A percentile compares a stretch with the other conserved stretches of the same genome.
phyloP scores from a whole-genome alignment of 2,113 vertebrate genomes.

The Sceloporus undulatus region DNA sequence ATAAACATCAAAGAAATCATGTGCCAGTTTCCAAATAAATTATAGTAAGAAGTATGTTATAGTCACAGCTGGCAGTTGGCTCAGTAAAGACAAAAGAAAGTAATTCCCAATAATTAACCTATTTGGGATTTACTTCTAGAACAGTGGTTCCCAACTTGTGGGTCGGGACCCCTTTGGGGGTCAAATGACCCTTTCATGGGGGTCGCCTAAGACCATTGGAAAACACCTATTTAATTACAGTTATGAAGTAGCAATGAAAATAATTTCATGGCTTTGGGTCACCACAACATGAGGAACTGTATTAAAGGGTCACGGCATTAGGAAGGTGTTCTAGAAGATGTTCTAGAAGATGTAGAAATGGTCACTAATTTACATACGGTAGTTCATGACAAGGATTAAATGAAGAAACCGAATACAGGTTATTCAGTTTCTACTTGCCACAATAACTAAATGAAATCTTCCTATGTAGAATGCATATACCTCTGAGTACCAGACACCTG shows the following conservation, averaged over 20 bases:
- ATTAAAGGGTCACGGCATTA: no score
- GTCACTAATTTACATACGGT: background rate
- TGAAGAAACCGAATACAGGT: background rate
- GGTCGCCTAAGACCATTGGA: no score
- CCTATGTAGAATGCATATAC: background rate
- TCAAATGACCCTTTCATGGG: no score
- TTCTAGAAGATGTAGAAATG: no score
- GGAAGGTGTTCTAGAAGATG: no score
- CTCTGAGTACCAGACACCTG: background rate
- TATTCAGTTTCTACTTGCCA: background rate
- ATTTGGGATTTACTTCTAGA: background rate
- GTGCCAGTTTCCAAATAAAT: background rate
- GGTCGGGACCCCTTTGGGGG: no score
- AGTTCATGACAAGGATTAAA: background rate
- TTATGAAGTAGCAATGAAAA: no score
- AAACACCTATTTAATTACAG: no score
- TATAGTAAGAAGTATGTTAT: background rate
- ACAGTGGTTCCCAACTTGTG: background rate
- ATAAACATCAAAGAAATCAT: background rate
- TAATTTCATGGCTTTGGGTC: no score
- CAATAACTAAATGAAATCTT: background rate
- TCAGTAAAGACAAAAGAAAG: background rate
- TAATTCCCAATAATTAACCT: constrained; percentile 12
- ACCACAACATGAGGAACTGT: no score
- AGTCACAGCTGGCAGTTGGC: background rate